Percentiles rank a stretch among this genome's conserved stretches.
Evolutionary conservation across 2,888 invertebrate species (phyloP).

Genomic region (Pollenia griseotomentosa): DNA sequence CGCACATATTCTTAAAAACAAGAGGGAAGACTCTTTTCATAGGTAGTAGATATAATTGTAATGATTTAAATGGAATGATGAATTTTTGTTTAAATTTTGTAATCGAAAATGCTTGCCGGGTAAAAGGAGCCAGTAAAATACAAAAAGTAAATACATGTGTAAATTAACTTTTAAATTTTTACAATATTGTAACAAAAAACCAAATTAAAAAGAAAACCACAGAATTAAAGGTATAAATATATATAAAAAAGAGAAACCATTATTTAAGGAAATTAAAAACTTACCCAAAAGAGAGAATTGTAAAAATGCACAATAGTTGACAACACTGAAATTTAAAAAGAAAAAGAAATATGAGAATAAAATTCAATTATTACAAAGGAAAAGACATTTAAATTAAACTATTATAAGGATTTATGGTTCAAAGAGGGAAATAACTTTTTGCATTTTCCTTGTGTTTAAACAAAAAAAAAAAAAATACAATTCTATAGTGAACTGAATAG

Average conservation of each 20-base stretch:
- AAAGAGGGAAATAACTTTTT: slow-evolving; percentile 5
- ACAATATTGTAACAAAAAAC: slow-evolving; percentile 3
- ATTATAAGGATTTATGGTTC: slow-evolving; percentile 31
- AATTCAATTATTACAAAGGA: slow-evolving; percentile 53
- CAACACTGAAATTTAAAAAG: slow-evolving; percentile 38
- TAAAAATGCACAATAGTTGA: slow-evolving; percentile 1
- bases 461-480: no score
- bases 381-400: slow-evolving; percentile 50
- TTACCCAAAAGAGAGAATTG: slow-evolving; percentile 19
- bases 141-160: slow-evolving; percentile 10
- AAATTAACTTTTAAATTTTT: slow-evolving; percentile 6
- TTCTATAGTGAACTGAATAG: background rate
- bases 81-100: no score
- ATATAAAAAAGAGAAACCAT: background rate
- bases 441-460: background rate
- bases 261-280: background rate
- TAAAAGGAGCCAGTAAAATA: background rate
- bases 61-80: no score
- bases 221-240: slow-evolving; percentile 10
- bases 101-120: no score
- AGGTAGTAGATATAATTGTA: no score
- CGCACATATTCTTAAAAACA: no score
- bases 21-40: no score
- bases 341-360: slow-evolving; percentile 28
- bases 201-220: background rate